Base-by-base conservation (phyloP, 2,888 invertebrate species). In the Pristionchus japonicus region DNA sequence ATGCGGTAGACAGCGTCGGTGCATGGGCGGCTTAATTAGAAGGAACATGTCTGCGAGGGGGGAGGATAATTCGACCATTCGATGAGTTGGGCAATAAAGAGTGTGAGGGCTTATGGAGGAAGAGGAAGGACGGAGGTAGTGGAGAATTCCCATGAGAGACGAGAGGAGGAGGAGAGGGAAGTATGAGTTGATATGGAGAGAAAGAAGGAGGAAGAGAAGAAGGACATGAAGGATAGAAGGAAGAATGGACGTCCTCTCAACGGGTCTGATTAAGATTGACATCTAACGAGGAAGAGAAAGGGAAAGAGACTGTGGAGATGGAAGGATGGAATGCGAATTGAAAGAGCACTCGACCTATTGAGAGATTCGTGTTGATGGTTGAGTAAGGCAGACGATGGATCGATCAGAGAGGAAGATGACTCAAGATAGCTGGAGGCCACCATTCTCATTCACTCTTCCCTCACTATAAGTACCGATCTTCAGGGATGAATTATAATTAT, bases 181-280 rank as follows among this genome's bases (percentile, higher is more conserved):
- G 77, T 77, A 77, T 77, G 77, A 77, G 77, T 77, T 77, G 43
- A 77, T 77, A 77, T 77, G 43, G 37, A 77, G 27, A 77, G 77
- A 47, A 47, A 83, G 83, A 83, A 83, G 17, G 57, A 74, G 34
- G 70, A 70, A 34, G 70, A 57, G 40, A 43, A 43, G 57, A 34
- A 83, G 57, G 57, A 83, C 20, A n/a, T 34, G 34, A 23, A 52
- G 57, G 27, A 40, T 23, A 31, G 49, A 49, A 52, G 34, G 49
- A 37, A 83, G 83, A 57, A 34, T 57, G 57, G 52, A 61, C 27
- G 57, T 34, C 23, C 57, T 20, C 82, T 49, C 31, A 34, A 13
- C n/a, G 34, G 57, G 74, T 31, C 52, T 57, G 83, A 57, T 61
- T 57, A 61, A 83, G 83, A 83, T 52, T 57, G 83, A 52, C 57